A percentile compares a stretch with the other conserved stretches of the same genome.
Conservation (phyloP, 1,140 invertebrate genomes). For the Brachionus manjavacas region DNA sequence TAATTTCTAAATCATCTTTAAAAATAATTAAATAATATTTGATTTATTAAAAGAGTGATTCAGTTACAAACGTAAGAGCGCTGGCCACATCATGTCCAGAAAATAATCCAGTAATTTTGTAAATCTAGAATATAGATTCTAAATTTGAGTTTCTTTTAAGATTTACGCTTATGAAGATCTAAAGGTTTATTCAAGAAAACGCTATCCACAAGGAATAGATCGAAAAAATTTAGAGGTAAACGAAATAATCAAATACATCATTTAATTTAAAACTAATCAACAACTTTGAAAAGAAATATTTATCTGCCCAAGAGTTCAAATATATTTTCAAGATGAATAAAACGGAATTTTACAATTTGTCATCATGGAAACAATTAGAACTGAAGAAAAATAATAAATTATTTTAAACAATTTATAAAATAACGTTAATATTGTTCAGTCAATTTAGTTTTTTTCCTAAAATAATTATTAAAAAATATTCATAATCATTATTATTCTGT, state of each 20-base stretch:
- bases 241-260: neutral
- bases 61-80: neutral
- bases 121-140: neutral
- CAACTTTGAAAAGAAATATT: constrained; percentile 62
- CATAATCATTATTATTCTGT: neutral
- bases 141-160: neutral
- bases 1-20: neutral
- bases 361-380: constrained; percentile 75
- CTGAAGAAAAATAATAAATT: constrained; percentile 68
- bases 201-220: neutral
- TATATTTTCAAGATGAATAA: constrained; percentile 73
- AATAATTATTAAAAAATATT: neutral
- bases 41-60: neutral
- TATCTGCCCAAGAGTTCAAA: constrained; percentile 76
- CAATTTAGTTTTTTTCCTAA: neutral
- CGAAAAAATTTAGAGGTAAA: neutral
- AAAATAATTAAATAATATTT: too few species aligned
- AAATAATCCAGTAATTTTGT: neutral
- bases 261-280: too few species aligned
- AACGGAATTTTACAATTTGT: constrained; percentile 68
- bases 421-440: neutral
- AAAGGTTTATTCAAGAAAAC: neutral
- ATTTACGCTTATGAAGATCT: neutral
- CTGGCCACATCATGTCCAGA: neutral
- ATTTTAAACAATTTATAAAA: neutral